These are phyloP conservation scores for Ptiloglossa arizonensis DNA, from an alignment of 1,140 invertebrate genomes.

Conservation along the genomic window DNA sequence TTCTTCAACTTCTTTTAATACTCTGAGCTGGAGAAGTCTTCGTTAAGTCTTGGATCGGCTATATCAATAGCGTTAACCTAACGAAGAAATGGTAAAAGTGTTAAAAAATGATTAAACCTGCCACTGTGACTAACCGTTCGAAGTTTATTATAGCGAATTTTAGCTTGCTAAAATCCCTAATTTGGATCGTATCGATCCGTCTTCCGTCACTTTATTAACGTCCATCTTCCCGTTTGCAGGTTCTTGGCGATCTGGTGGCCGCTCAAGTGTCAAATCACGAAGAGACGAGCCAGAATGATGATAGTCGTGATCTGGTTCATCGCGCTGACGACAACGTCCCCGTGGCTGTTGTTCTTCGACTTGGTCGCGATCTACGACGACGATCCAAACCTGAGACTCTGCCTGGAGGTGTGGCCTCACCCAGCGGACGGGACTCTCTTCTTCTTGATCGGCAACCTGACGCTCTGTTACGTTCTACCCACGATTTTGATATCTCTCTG, in stretches of 20 bases:
- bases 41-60: too few species aligned
- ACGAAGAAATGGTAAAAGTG: too few species aligned
- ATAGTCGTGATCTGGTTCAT: conserved; percentile 96
- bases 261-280: conserved; percentile 94
- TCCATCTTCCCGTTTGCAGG: conserved; percentile 82
- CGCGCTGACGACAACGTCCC: conserved; percentile 91
- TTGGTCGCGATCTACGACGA: conserved; percentile 89
- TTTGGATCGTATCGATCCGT: too few species aligned
- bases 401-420: conserved; percentile 92
- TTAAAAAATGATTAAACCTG: too few species aligned
- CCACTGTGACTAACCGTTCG: too few species aligned
- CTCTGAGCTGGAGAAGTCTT: too few species aligned
- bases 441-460: conserved; percentile 93
- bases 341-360: conserved; percentile 95
- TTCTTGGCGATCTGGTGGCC: conserved; percentile 98
- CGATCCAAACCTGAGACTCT: conserved; percentile 87
- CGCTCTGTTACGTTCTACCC: conserved; percentile 96
- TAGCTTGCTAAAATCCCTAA: too few species aligned
- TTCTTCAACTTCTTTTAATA: too few species aligned
- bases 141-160: too few species aligned
- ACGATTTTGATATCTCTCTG: conserved; percentile 95
- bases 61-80: too few species aligned
- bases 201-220: neutral
- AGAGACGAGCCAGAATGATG: conserved; percentile 90
- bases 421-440: conserved; percentile 90